Conservation (phyloP, 1,140 invertebrate genomes). For the Helicoverpa armigera region DNA sequence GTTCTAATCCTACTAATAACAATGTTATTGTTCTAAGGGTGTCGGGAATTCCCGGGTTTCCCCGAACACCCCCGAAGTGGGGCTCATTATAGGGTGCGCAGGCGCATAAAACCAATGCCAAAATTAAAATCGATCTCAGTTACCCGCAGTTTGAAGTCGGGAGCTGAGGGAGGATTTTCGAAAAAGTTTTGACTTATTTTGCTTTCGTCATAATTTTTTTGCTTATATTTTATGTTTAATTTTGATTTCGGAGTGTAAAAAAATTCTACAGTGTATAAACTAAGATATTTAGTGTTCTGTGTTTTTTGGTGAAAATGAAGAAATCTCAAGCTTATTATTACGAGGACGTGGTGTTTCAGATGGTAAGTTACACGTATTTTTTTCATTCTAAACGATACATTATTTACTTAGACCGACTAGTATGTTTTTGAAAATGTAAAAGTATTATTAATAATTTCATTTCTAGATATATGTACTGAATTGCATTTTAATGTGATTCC, state of each 20-base stretch:
- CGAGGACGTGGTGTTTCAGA: conserved; percentile 55
- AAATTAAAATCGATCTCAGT: conserved; percentile 9
- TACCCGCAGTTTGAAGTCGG: background rate
- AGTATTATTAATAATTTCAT: no score
- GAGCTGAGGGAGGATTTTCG: background rate
- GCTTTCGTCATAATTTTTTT: no score
- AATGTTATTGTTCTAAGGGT: background rate
- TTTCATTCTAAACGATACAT: no score
- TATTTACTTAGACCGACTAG: no score
- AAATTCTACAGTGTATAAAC: background rate
- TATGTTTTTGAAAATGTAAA: no score
- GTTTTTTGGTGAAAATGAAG: conserved; percentile 15
- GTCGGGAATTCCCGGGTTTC: background rate
- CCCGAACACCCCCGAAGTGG: background rate
- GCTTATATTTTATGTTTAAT: background rate
- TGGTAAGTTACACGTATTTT: conserved; percentile 52
- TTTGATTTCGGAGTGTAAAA: conserved; percentile 8
- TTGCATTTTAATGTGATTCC: no score
- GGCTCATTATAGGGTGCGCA: background rate
- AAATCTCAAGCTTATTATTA: conserved; percentile 52
- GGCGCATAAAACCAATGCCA: conserved; percentile 13
- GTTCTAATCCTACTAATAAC: background rate
- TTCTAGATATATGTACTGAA: no score
- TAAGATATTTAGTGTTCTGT: conserved; percentile 28
- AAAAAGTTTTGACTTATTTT: background rate